Conservation (phyloP, 2,888 invertebrate genomes). For the Tuberolachnus salignus region DNA sequence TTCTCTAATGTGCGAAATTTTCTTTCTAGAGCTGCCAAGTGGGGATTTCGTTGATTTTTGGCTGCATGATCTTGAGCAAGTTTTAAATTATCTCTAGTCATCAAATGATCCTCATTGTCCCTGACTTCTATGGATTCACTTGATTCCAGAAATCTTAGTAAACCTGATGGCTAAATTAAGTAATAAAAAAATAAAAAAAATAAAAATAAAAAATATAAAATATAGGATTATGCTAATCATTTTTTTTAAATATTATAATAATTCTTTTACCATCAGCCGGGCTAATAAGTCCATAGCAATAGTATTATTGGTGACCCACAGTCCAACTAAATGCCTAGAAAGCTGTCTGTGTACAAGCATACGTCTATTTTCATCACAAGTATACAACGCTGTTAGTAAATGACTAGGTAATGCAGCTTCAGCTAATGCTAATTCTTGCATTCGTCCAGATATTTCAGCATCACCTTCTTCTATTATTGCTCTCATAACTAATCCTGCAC, state of each 20-base stretch:
- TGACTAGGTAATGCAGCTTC: slow-evolving; percentile 96
- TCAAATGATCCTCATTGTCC: slow-evolving; percentile 73
- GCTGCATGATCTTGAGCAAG: slow-evolving; percentile 83
- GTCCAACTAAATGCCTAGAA: slow-evolving; percentile 89
- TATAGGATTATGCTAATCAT: neutral
- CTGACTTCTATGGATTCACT: slow-evolving; percentile 80
- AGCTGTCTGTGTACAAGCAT: slow-evolving; percentile 87
- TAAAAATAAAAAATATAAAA: neutral
- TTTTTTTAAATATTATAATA: slow-evolving; percentile 10
- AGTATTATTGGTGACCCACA: slow-evolving; percentile 95
- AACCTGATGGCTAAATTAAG: slow-evolving; percentile 80
- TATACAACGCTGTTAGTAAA: slow-evolving; percentile 86
- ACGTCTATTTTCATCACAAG: slow-evolving; percentile 78
- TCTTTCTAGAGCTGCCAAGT: slow-evolving; percentile 74
- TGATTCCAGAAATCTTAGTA: slow-evolving; percentile 87
- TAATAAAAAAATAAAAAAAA: no score
- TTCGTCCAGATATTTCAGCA: slow-evolving; percentile 85
- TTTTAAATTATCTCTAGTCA: slow-evolving; percentile 91
- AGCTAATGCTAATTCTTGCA: slow-evolving; percentile 94
- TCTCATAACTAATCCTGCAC: slow-evolving; percentile 95
- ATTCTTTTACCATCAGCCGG: slow-evolving; percentile 78
- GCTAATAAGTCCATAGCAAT: slow-evolving; percentile 85
- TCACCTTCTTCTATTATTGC: slow-evolving; percentile 98
- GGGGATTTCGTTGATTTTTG: slow-evolving; percentile 71
- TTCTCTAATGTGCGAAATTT: slow-evolving; percentile 81